Percentiles rank a stretch among this genome's conserved stretches.
These are phyloP conservation scores for Axea sp. DNA, from an alignment of 2,888 invertebrate species.

Conservation along the genomic window DNA sequence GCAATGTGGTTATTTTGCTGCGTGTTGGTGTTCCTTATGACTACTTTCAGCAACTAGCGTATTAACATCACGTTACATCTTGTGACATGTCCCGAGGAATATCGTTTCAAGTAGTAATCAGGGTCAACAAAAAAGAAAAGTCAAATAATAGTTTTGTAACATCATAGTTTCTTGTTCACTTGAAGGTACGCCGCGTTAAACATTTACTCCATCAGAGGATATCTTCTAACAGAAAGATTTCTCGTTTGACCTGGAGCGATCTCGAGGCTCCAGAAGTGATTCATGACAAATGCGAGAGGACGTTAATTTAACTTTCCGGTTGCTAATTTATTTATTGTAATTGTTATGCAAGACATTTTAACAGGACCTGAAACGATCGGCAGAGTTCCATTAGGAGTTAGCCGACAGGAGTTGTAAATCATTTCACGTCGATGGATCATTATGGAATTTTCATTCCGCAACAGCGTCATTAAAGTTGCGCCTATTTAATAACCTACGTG, in stretches of 20 bases:
- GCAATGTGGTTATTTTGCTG: no score
- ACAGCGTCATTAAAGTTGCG: conserved; percentile 57
- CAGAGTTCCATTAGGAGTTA: conserved; percentile 41
- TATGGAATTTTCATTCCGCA: conserved; percentile 58
- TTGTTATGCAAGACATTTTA: conserved; percentile 54
- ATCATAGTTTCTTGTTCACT: no score
- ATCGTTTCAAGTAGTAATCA: no score
- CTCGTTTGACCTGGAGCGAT: conserved; percentile 41
- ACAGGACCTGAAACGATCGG: conserved; percentile 44
- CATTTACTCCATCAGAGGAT: no score
- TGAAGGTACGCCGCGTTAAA: no score
- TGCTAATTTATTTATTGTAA: conserved; percentile 55
- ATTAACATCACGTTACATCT: no score
- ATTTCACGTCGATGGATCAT: conserved; percentile 61
- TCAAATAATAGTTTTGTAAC: no score
- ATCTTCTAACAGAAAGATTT: conserved; percentile 11
- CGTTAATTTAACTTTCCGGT: conserved; percentile 47
- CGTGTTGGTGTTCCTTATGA: no score
- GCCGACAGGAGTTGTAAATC: conserved; percentile 55
- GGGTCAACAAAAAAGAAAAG: no score
- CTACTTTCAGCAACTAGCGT: no score
- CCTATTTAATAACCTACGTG: conserved; percentile 46
- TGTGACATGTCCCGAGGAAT: no score
- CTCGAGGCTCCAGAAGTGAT: conserved; percentile 22
- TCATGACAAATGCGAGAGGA: conserved; percentile 40